Evolutionary conservation across 2,797 vertebrate species (phyloP).

Genomic region (Melanotaenia parkinsoni): DNA sequence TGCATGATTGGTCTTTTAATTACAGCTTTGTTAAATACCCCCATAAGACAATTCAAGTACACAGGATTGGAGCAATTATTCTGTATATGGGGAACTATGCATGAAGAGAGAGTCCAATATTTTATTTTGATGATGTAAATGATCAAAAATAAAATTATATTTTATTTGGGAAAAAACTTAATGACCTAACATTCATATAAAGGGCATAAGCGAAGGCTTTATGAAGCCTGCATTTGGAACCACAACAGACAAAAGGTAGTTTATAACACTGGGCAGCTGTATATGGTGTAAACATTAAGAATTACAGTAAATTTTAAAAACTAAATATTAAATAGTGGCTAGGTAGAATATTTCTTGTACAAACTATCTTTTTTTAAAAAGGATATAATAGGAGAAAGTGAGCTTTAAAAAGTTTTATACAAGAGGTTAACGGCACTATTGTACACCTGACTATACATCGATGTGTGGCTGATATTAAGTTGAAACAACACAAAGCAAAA

Average conservation of each 20-base stretch:
- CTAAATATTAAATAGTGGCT: constrained; percentile 61
- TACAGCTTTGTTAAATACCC: constrained; percentile 39
- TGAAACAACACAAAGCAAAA: constrained; percentile 63
- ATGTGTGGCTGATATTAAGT: constrained; percentile 65
- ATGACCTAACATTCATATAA: constrained; percentile 51
- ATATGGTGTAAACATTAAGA: constrained; percentile 71
- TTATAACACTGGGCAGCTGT: constrained; percentile 69
- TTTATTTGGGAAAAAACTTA: constrained; percentile 16
- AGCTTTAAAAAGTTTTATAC: constrained; percentile 57
- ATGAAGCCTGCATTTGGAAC: constrained; percentile 26
- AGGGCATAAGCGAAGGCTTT: constrained; percentile 26
- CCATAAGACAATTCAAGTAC: constrained; percentile 79
- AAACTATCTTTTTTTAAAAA: constrained; percentile 43
- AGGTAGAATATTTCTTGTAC: constrained; percentile 39
- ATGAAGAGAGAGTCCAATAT: constrained; percentile 1
- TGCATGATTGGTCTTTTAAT: constrained; percentile 13
- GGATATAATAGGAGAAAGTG: constrained; percentile 49
- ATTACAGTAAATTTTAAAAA: constrained; percentile 42
- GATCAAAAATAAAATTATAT: constrained; percentile 28
- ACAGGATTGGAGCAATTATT: constrained; percentile 67
- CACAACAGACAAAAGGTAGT: constrained; percentile 50
- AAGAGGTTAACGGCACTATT: constrained; percentile 56
- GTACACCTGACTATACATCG: constrained; percentile 56
- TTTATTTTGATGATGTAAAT: neutral
- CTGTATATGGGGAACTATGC: constrained; percentile 5